Percentiles rank a stretch among this genome's conserved stretches.
These are phyloP conservation scores for Manduca sexta DNA, from an alignment of 1,140 invertebrate genomes.

Conservation along the genomic window DNA sequence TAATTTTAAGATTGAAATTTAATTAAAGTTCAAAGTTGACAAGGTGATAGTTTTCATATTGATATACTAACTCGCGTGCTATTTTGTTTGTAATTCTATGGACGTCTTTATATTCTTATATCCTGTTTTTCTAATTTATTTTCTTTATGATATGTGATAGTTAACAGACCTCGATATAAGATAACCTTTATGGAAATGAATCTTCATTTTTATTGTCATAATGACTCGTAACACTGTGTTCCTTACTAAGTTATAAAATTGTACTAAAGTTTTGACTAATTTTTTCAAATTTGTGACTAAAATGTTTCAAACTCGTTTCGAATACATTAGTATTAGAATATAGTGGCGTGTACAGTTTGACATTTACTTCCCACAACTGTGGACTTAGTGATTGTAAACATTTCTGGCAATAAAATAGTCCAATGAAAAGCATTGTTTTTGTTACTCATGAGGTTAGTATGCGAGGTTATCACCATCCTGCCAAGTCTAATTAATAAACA, in stretches of 20 bases:
- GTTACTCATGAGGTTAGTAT: not conserved
- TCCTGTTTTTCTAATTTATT: constrained; percentile 63
- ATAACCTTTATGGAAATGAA: constrained; percentile 48
- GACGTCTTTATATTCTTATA: constrained; percentile 54
- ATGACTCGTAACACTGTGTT: constrained; percentile 40
- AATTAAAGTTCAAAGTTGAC: constrained; percentile 68
- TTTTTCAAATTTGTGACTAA: constrained; percentile 28
- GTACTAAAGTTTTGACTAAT: constrained; percentile 55
- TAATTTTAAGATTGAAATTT: constrained; percentile 65
- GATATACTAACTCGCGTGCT: constrained; percentile 60
- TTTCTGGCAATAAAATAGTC: constrained; percentile 73
- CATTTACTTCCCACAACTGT: constrained; percentile 41
- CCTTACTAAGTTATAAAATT: constrained; percentile 38
- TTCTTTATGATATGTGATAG: constrained; percentile 58
- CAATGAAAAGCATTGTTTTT: constrained; percentile 40
- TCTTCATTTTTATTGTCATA: constrained; percentile 49
- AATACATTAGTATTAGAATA: constrained; percentile 54
- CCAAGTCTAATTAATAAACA: no score
- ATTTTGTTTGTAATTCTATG: constrained; percentile 61
- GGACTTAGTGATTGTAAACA: constrained; percentile 65
- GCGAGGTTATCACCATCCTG: no score
- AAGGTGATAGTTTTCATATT: constrained; percentile 65
- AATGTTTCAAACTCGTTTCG: constrained; percentile 7
- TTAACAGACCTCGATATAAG: constrained; percentile 64
- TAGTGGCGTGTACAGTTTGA: constrained; percentile 64